Evolutionary conservation across 2,113 vertebrate genomes (phyloP).

Genomic region (Ovis canadensis): DNA sequence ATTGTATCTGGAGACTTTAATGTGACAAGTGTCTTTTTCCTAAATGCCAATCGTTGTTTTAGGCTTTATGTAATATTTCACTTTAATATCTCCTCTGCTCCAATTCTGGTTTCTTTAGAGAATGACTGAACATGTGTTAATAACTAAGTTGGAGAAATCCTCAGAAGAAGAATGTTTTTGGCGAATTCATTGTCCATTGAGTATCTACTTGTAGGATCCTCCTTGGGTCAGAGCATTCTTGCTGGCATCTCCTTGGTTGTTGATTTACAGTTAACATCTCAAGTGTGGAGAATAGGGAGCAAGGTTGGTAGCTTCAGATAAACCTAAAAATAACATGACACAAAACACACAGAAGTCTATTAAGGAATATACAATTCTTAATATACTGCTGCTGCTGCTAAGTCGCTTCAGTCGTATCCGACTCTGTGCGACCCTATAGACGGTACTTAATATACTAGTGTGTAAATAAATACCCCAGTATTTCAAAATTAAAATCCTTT

Average conservation of each 20-base stretch:
- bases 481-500: neutral
- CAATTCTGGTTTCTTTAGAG: neutral
- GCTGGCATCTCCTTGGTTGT: neutral
- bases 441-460: neutral
- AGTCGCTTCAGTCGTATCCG: too few relatives aligned
- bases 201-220: neutral
- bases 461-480: neutral
- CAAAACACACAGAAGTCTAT: neutral
- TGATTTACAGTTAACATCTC: neutral
- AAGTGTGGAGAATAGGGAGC: neutral
- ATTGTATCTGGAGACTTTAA: neutral
- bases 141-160: neutral
- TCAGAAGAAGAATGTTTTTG: neutral
- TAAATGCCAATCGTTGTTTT: neutral
- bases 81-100: neutral
- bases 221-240: neutral
- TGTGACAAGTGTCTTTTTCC: neutral
- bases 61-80: neutral
- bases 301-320: neutral
- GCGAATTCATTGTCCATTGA: neutral
- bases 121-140: neutral
- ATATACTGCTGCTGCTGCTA: neutral
- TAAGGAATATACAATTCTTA: neutral
- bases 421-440: too few relatives aligned
- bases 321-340: neutral